phyloP scores from a whole-genome alignment of 1,140 invertebrate genomes.

The Drosophila punjabiensis region DNA sequence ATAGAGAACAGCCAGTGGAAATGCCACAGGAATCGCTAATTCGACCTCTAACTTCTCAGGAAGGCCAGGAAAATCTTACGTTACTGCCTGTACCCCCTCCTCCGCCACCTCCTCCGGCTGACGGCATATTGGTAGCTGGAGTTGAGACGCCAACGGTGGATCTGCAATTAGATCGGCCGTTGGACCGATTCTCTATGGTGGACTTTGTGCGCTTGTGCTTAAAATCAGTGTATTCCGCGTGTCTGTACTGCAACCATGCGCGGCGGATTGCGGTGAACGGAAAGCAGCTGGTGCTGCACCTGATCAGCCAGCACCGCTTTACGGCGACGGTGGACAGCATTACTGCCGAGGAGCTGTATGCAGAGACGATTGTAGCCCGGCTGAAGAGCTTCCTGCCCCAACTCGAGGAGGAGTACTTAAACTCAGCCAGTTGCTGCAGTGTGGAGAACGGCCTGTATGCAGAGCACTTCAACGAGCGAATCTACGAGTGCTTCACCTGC shows the following conservation, averaged over 20 bases:
- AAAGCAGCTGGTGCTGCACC: slow-evolving; percentile 91
- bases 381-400: slow-evolving; percentile 89
- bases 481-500: slow-evolving; percentile 94
- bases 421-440: slow-evolving; percentile 90
- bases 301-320: slow-evolving; percentile 92
- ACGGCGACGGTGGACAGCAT: slow-evolving; percentile 90
- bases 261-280: slow-evolving; percentile 93
- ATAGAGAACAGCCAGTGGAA: background rate
- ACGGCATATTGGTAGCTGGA: slow-evolving; percentile 86
- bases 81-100: background rate
- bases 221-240: slow-evolving; percentile 88
- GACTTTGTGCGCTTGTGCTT: slow-evolving; percentile 91
- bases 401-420: slow-evolving; percentile 89
- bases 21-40: background rate
- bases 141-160: slow-evolving; percentile 89
- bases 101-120: slow-evolving; percentile 26
- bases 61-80: background rate
- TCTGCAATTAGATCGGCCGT: slow-evolving; percentile 90
- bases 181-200: slow-evolving; percentile 90
- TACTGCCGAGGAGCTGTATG: slow-evolving; percentile 90
- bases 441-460: slow-evolving; percentile 70
- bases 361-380: slow-evolving; percentile 89
- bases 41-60: background rate
- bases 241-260: slow-evolving; percentile 94
- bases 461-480: slow-evolving; percentile 85